Evolutionary conservation across 2,797 vertebrate species (phyloP), one percentile per base, ranked within the genome.

Genomic region (Alectoris magna): DNA sequence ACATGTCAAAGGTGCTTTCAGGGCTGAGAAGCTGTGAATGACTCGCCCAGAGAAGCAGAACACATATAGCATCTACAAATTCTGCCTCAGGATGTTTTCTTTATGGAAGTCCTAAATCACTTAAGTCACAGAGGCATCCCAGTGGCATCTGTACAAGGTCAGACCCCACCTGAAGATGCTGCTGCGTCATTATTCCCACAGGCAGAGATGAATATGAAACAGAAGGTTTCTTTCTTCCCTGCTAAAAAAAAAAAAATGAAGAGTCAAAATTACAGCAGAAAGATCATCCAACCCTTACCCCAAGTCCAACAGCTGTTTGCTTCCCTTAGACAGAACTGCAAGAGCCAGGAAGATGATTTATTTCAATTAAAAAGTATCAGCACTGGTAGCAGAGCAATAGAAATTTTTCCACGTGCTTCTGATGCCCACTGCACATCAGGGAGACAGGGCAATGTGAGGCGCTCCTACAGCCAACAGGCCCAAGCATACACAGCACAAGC

Each of bases 331-430:
- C 44, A 86, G 46, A 75, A 74, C 9, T n/a, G 49, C 38, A 90
- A 53, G 70, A 66, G 49, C 14, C 26, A 48, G 26, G 23, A 59
- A 49, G 4, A 60, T 34, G 22, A 10, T 49, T 17, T 41, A 21
- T 23, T 66, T 69, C 34, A 63, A 46, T n/a, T 7, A 31, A 55
- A 69, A 71, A 51, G 6, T 9, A 3, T 17, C 34, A 85, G 11
- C 13, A 46, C 8, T 3, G 0, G 26, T 19, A 7, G 4, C 46
- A 86, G 77, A 78, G 12, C 18, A 66, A 72, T 39, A 44, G 0
- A 66, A 12, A 2, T 13, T 71, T 70, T 34, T 49, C 71, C n/a
- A 19, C 1, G 0, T 26, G 43, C 39, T 67, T 36, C 17, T 38
- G 29, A 8, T 16, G 11, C 21, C 21, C 49, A 46, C 46, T 59